Conservation (phyloP, 2,113 vertebrate species). For the Gymnarchus niloticus region DNA sequence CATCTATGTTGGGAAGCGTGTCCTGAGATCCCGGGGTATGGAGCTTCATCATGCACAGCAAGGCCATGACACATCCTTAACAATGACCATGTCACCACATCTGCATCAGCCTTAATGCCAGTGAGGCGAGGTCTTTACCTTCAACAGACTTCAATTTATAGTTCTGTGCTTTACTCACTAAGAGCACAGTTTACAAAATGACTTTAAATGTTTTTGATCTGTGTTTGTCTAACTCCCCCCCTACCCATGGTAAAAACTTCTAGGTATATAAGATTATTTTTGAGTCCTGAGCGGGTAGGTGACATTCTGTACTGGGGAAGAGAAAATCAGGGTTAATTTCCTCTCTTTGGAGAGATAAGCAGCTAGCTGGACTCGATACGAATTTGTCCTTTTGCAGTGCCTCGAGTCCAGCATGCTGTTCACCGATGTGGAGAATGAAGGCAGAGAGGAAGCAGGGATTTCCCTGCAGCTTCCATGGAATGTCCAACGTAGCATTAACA, state of each 20-base stretch:
- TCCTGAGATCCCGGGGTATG: background rate
- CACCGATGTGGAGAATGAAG: no score
- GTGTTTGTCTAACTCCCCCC: background rate
- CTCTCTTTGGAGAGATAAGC: background rate
- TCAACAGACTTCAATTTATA: background rate
- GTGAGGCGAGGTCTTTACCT: background rate
- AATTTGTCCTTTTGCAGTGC: background rate
- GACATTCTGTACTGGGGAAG: background rate
- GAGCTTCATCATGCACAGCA: background rate
- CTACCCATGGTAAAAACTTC: background rate
- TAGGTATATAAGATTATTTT: background rate
- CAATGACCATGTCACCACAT: background rate
- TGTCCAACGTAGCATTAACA: background rate
- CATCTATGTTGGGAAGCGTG: background rate
- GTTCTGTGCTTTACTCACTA: background rate
- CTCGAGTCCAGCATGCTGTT: no score
- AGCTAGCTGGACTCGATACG: background rate
- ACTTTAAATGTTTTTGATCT: background rate
- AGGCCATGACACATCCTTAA: background rate
- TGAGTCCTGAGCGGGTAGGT: background rate
- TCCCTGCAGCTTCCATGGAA: background rate
- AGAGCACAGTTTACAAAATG: background rate
- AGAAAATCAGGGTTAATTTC: no score
- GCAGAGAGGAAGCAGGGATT: background rate
- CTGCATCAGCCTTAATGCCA: background rate